Base-by-base conservation (phyloP, 2,888 invertebrate species). In the Dyspetes luteomarginatus region DNA sequence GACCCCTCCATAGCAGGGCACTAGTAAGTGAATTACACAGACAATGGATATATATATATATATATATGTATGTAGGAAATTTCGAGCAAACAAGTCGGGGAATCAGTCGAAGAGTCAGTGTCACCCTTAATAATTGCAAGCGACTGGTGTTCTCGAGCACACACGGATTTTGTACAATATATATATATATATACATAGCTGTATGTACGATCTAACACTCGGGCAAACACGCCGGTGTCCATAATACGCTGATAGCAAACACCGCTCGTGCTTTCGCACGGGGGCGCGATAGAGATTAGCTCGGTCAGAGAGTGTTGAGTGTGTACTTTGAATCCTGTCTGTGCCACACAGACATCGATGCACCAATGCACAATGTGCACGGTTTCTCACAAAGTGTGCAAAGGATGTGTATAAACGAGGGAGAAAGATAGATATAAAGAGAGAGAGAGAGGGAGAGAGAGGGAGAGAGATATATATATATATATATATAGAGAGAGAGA, bases 211-310 rank as follows among this genome's bases (percentile, higher is more conserved):
- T 73, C 72, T 56, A 68, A 41, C 72, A 72, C 72, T 22, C 55
- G 28, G 41, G 43, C 41, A 73, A 77, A 64, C 67, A 73, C n/a
- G n/a, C 50, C 48, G 17, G 28, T 17, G 55, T 52, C n/a, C n/a
- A n/a, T n/a, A n/a, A n/a, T n/a, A n/a, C n/a, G 58, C 58, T 50
- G 19, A 7, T 30, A 55, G 48, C 69, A 60, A 9, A 19, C 17
- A 30, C 43, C 28, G 48, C 41, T 76, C 65, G 65, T 58, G 9
- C 56, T 65, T 68, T 65, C 43, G 52, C 69, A 71, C 58, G 75
- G 58, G 62, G 77, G 64, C 50, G 62, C 56, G 62, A 56, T 48
- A 41, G 71, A 69, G 81, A 81, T 81, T 77, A 81, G 81, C 67
- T 73, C 58, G 77, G 56, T 56, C 77, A 73, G 17, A 74, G 68